These are phyloP conservation scores for Neoarius graeffei DNA, from an alignment of 2,113 vertebrate genomes.

Conservation along the genomic window DNA sequence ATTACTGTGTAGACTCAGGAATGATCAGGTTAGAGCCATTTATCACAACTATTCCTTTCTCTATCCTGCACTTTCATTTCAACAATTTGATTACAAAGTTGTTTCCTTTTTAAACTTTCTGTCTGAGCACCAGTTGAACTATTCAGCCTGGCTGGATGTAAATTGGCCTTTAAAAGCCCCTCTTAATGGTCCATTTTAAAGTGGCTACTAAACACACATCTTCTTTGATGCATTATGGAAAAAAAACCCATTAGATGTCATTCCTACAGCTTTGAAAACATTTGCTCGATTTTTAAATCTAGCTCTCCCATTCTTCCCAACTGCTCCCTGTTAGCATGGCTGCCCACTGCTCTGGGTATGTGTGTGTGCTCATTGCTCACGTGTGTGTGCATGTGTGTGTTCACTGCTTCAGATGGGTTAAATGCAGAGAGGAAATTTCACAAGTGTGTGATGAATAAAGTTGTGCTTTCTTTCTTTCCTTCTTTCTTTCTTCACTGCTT, in stretches of 20 bases:
- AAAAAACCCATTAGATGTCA: neutral
- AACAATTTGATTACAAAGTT: neutral
- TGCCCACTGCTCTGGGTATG: no score
- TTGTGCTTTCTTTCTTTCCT: no score
- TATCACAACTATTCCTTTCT: conserved; percentile 1
- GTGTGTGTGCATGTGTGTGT: no score
- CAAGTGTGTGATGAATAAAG: no score
- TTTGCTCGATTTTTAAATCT: neutral
- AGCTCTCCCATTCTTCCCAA: no score
- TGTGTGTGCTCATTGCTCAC: no score
- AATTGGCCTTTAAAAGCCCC: neutral
- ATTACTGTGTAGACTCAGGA: neutral
- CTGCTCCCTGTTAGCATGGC: no score
- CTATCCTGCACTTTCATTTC: neutral
- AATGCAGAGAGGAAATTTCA: no score
- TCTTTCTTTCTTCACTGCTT: neutral
- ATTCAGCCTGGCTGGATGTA: neutral
- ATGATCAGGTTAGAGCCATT: conserved; percentile 8
- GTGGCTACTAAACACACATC: neutral
- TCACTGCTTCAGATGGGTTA: no score
- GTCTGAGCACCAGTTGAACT: neutral
- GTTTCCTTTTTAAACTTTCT: neutral
- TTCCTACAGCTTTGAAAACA: neutral
- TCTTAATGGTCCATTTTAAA: neutral
- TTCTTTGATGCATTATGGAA: neutral